Conservation (phyloP, 2,797 vertebrate genomes). For the Takifugu rubripes region DNA sequence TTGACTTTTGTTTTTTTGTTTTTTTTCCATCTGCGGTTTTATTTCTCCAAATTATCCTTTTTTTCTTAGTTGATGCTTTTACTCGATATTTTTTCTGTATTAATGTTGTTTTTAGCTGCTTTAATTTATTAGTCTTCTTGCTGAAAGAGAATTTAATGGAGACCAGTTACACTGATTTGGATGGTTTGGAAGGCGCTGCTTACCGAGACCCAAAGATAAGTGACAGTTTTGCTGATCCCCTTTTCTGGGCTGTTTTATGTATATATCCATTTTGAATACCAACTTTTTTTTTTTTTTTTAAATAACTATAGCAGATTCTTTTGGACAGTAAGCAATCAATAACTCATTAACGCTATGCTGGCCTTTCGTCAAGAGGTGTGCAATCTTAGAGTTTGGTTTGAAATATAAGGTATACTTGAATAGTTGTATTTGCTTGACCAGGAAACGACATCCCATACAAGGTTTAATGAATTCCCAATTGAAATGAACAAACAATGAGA, state of each 20-base stretch:
- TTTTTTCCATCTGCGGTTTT: conserved; percentile 17
- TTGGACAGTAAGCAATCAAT: conserved; percentile 64
- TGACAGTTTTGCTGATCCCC: conserved; percentile 20
- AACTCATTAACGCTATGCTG: conserved; percentile 54
- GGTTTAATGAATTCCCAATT: conserved; percentile 9
- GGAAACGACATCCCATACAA: conserved; percentile 13
- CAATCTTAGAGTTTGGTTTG: conserved; percentile 47
- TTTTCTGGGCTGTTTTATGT: conserved; percentile 44
- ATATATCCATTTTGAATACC: conserved; percentile 58
- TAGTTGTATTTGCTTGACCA: conserved; percentile 55
- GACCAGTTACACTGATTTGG: conserved; percentile 48
- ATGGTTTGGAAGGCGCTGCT: conserved; percentile 32
- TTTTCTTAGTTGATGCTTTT: conserved; percentile 54
- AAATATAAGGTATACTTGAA: conserved; percentile 47
- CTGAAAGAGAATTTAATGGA: conserved; percentile 57
- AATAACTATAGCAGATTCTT: conserved; percentile 47
- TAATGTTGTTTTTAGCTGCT: conserved; percentile 67
- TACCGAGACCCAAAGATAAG: conserved; percentile 47
- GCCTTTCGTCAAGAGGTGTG: conserved; percentile 47
- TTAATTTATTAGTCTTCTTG: conserved; percentile 74
- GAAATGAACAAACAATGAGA: conserved; percentile 6
- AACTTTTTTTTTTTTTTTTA: conserved; percentile 53
- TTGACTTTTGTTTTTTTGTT: conserved; percentile 33
- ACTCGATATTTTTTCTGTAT: conserved; percentile 44
- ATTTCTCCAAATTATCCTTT: conserved; percentile 30